A percentile compares a stretch with the other conserved stretches of the same genome.
phyloP scores from a whole-genome alignment of 2,888 invertebrate genomes.

The Brachylomia viminalis region DNA sequence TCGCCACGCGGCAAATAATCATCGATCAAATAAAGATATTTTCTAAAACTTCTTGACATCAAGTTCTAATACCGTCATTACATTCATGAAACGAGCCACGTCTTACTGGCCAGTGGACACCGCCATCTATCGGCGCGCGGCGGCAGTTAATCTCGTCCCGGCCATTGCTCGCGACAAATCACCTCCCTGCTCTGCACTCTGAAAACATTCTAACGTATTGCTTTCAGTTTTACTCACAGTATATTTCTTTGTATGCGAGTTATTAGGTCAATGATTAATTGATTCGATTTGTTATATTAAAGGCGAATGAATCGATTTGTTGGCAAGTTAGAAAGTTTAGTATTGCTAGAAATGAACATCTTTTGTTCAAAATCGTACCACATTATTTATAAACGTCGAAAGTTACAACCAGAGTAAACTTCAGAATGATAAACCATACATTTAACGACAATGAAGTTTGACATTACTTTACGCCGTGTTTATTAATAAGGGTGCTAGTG shows the following conservation, averaged over 20 bases:
- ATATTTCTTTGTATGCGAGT: constrained; percentile 52
- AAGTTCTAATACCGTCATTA: constrained; percentile 32
- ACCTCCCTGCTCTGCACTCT: constrained; percentile 56
- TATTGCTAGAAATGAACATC: background rate
- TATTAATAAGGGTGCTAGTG: too few relatives aligned
- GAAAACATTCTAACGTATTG: constrained; percentile 65
- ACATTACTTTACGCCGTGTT: too few relatives aligned
- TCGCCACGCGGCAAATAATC: background rate
- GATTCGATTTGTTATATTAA: constrained; percentile 25
- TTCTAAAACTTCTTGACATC: background rate
- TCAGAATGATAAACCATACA: background rate
- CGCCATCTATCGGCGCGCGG: constrained; percentile 59
- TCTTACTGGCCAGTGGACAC: constrained; percentile 51
- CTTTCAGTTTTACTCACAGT: constrained; percentile 65
- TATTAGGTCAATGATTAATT: constrained; percentile 40
- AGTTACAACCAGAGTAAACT: background rate
- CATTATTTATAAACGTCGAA: too few relatives aligned
- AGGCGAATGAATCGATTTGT: constrained; percentile 16
- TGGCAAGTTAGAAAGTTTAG: background rate
- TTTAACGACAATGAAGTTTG: background rate
- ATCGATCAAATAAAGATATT: background rate
- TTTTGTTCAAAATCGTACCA: background rate
- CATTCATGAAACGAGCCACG: constrained; percentile 45
- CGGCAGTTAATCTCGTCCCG: constrained; percentile 66
- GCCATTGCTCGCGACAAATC: constrained; percentile 69